Percentiles rank a stretch among this genome's conserved stretches.
phyloP scores from a whole-genome alignment of 2,888 invertebrate species.

The Lathronympha strigana region DNA sequence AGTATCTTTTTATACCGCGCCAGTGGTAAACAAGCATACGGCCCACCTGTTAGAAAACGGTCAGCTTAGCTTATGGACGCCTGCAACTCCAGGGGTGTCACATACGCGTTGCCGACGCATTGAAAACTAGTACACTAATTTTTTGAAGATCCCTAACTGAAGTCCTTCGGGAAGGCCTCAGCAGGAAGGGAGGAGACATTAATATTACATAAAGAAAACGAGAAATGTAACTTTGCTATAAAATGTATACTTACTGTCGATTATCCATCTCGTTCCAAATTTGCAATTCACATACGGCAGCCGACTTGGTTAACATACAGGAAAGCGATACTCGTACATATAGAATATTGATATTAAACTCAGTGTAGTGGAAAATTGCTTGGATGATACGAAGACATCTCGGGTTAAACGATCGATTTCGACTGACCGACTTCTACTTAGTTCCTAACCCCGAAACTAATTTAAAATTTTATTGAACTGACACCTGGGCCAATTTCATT shows the following conservation, averaged over 20 bases:
- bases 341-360: slow-evolving; percentile 30
- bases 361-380: slow-evolving; percentile 40
- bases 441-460: slow-evolving; percentile 15
- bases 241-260: background rate
- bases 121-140: no score
- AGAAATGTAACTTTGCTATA: no score
- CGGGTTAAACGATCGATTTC: slow-evolving; percentile 28
- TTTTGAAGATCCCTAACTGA: no score
- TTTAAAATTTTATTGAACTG: background rate
- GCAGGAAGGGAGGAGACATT: no score
- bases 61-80: no score
- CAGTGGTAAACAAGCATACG: no score
- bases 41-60: no score
- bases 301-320: slow-evolving; percentile 17
- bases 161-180: no score
- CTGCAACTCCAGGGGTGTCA: no score
- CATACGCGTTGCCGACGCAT: no score
- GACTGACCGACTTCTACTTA: slow-evolving; percentile 37
- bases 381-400: slow-evolving; percentile 29
- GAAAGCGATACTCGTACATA: slow-evolving; percentile 1
- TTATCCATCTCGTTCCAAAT: slow-evolving; percentile 31
- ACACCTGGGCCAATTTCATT: background rate
- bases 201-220: no score
- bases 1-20: no score
- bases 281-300: slow-evolving; percentile 18